These are phyloP conservation scores for Poeciliopsis turrubarensis DNA, from an alignment of 2,113 vertebrate species.

Conservation along the genomic window DNA sequence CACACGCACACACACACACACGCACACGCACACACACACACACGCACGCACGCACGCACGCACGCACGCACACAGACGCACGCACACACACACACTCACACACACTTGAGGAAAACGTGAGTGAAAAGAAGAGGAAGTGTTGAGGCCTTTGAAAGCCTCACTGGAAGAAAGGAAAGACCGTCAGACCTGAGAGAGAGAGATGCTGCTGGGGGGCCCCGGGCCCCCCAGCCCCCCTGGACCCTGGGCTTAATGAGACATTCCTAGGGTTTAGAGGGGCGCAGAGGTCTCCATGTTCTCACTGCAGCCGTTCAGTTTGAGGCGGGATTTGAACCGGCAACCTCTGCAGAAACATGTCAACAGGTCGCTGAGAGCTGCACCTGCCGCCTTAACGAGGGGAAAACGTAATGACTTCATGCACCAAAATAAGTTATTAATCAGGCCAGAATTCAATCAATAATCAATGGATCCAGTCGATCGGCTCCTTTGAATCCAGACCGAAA, in stretches of 20 bases:
- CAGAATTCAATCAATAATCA: too few species aligned
- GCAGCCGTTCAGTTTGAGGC: conserved; percentile 46
- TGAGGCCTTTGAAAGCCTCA: conserved; percentile 75
- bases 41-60: conserved; percentile 24
- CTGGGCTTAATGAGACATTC: conserved; percentile 85
- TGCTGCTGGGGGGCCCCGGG: conserved; percentile 44
- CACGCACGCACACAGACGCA: conserved; percentile 25
- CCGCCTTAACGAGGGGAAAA: conserved; percentile 13
- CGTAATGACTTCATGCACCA: background rate
- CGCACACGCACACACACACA: conserved; percentile 29
- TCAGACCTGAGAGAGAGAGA: conserved; percentile 66
- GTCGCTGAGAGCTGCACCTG: conserved; percentile 71
- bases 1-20: conserved; percentile 31
- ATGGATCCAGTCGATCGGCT: too few species aligned
- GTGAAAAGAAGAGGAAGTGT: conserved; percentile 79
- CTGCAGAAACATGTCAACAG: conserved; percentile 63
- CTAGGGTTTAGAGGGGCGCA: conserved; percentile 83
- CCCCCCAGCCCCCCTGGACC: conserved; percentile 64
- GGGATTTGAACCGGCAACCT: conserved; percentile 34
- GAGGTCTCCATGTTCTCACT: conserved; percentile 88
- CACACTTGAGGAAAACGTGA: conserved; percentile 56
- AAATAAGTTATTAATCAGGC: background rate
- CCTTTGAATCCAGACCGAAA: too few species aligned
- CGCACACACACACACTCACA: conserved; percentile 35
- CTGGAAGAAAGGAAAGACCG: conserved; percentile 76